Base-by-base conservation (phyloP, 2,113 vertebrate genomes). In the Colossoma macropomum region DNA sequence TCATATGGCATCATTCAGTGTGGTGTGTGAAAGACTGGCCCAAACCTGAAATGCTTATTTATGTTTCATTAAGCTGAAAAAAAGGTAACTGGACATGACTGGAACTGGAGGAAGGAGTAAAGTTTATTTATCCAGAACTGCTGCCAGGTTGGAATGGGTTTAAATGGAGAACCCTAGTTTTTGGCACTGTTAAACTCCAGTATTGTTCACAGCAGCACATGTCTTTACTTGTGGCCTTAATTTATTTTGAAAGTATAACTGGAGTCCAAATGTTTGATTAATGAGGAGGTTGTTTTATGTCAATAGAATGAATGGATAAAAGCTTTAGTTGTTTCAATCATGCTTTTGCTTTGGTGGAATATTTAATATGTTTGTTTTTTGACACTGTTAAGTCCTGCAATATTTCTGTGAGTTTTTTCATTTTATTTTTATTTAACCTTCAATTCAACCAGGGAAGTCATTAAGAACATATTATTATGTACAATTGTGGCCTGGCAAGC, bases 231-330 rank as follows among this genome's bases (percentile, higher is more conserved):
- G 41, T 45, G 10, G 25, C 28, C 38, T 38, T n/a, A 56, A 72
- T 60, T 80, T 80, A 68, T 72, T 60, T 59, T 72, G 72, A 45
- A 71, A 80, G 52, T 80, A 34, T 21, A 72, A 72, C 50, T 9
- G 32, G 34, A 54, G 69, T n/a, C 30, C 52, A 34, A 1, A 15
- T 56, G 52, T 80, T 80, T 59, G 50, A 71, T 70, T 70, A 80
- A 71, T 71, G 66, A 45, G 50, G 5, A 2, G 50, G 52, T 27
- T 70, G 30, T 28, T 59, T 60, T 41, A 69, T 4, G 15, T 15
- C 45, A 73, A 50, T 74, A 74, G 71, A 63, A 62, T n/a, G 41
- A 50, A 74, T 52, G 59, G 27, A 81, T 70, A 63, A 70, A 70
- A 74, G 38, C 56, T 81, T 73, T 45, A 50, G 59, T 32, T 73